Conservation (phyloP, 2,888 invertebrate species). For the Perizoma affinitatum region DNA sequence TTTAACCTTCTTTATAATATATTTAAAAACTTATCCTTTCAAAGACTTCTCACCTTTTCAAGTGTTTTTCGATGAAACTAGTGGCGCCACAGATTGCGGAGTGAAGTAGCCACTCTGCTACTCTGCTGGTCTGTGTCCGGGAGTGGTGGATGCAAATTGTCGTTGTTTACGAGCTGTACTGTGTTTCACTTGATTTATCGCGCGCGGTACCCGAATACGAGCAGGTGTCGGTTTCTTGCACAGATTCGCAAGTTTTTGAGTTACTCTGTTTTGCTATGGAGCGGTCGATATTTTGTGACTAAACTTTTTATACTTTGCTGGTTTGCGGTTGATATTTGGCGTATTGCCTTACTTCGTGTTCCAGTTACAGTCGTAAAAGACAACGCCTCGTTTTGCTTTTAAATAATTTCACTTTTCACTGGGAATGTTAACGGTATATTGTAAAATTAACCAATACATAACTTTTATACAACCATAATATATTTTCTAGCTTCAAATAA, state of each 20-base stretch:
- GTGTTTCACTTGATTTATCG: slow-evolving; percentile 31
- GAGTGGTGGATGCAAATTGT: slow-evolving; percentile 33
- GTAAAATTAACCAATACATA: too few species aligned
- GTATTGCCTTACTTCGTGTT: too few species aligned
- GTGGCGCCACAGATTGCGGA: neutral
- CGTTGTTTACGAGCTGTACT: slow-evolving; percentile 36
- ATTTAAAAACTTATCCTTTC: neutral
- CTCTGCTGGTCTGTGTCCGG: slow-evolving; percentile 7
- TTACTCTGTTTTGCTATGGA: slow-evolving; percentile 11
- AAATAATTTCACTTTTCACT: too few species aligned
- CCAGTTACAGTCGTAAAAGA: too few species aligned
- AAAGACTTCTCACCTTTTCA: slow-evolving; percentile 11
- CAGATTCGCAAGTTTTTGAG: slow-evolving; percentile 20
- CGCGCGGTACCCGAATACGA: slow-evolving; percentile 9
- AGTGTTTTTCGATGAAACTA: slow-evolving; percentile 8
- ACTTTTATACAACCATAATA: too few species aligned
- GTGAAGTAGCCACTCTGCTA: slow-evolving; percentile 12
- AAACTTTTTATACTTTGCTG: slow-evolving; percentile 5
- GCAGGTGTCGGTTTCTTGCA: neutral
- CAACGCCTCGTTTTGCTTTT: neutral
- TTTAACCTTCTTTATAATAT: neutral
- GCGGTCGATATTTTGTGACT: slow-evolving; percentile 12
- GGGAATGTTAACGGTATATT: too few species aligned
- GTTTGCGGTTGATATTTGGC: neutral
- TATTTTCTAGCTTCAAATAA: too few species aligned